Percentiles rank a stretch among this genome's conserved stretches.
Evolutionary conservation across 2,888 invertebrate species (phyloP).

Genomic region (Acronicta aceris): DNA sequence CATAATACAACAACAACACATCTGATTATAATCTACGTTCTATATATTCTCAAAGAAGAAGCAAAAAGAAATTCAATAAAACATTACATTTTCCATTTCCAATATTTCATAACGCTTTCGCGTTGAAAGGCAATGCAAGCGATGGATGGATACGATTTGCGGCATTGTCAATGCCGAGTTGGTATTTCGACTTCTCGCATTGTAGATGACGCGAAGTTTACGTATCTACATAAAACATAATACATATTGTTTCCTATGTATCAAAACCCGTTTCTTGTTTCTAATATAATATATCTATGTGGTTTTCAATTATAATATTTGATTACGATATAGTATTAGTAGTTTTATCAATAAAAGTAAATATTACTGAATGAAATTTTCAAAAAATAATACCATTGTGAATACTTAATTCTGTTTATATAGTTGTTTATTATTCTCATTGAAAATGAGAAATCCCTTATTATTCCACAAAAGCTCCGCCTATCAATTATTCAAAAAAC

Average conservation of each 20-base stretch:
- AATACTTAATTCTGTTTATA: too few species aligned
- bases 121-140: constrained; percentile 18
- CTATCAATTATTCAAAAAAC: constrained; percentile 27
- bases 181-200: constrained; percentile 25
- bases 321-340: background rate
- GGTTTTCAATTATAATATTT: too few species aligned
- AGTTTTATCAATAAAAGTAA: too few species aligned
- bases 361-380: too few species aligned
- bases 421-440: background rate
- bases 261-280: background rate
- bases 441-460: too few species aligned
- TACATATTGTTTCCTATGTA: too few species aligned
- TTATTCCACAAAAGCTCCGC: constrained; percentile 4
- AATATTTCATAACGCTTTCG: constrained; percentile 35
- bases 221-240: background rate
- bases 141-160: constrained; percentile 41
- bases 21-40: constrained; percentile 20
- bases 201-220: constrained; percentile 2
- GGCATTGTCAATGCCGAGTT: constrained; percentile 39
- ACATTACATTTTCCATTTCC: constrained; percentile 41
- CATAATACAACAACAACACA: constrained; percentile 24
- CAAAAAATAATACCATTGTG: too few species aligned
- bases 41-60: constrained; percentile 11
- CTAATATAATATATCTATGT: too few species aligned
- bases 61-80: constrained; percentile 29